Conservation (phyloP, 2,113 vertebrate genomes). For the Donacobius atricapilla region DNA sequence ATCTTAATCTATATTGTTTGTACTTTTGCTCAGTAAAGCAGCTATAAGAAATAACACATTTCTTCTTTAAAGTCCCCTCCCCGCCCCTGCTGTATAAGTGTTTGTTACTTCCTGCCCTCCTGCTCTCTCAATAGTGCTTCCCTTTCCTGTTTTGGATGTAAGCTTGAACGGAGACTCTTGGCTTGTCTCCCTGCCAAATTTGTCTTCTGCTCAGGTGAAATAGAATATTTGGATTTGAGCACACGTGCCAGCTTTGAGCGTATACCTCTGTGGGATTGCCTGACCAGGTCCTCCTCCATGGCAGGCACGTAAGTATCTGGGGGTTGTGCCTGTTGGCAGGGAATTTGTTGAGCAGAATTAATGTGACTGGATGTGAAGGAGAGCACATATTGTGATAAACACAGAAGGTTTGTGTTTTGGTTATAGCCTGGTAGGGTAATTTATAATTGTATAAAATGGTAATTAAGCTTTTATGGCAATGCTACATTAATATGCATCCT, state of each 20-base stretch:
- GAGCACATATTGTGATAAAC: not conserved
- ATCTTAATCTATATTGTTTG: conserved; percentile 42
- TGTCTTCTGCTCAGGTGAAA: conserved; percentile 39
- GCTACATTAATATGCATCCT: not conserved
- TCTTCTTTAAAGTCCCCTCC: conserved; percentile 24
- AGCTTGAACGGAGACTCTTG: not conserved
- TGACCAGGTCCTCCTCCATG: conserved; percentile 19
- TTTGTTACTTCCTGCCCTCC: conserved; percentile 63
- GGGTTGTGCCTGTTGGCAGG: not conserved
- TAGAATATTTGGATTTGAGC: not conserved
- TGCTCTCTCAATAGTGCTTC: conserved; percentile 46
- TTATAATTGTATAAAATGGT: not conserved
- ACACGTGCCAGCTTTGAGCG: not conserved
- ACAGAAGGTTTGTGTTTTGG: not conserved
- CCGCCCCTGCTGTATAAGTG: not conserved
- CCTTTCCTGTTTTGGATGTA: conserved; percentile 70
- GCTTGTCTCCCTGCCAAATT: conserved; percentile 23
- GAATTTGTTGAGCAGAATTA: not conserved
- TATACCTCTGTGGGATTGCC: not conserved
- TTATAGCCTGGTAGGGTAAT: not conserved
- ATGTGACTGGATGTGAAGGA: not conserved
- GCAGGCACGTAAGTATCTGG: conserved; percentile 62
- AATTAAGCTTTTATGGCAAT: not conserved
- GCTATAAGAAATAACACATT: conserved; percentile 9
- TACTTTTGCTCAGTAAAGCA: not conserved